Evolutionary conservation across 2,113 vertebrate species (phyloP), one percentile per base, ranked within the genome.

Genomic region (Mystacornis crossleyi): DNA sequence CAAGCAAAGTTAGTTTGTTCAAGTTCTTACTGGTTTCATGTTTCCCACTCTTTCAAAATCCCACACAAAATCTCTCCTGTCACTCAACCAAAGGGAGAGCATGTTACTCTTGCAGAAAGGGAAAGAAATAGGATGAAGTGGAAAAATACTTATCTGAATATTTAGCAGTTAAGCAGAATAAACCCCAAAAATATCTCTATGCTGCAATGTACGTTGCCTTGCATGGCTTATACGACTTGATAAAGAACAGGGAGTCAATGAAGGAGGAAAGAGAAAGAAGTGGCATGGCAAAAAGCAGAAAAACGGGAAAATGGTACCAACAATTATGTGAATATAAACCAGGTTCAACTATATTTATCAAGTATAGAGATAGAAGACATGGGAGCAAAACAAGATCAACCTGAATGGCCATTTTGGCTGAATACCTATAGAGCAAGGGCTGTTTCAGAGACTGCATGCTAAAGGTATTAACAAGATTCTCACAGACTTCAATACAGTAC

Each of bases 381-480:
- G 21, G 13, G 8, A 74, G 12, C 18, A 47, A 53, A 75, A 18
- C 4, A 10, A 70, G 24, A 67, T 60, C 28, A 60, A 62, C 14
- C 29, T 6, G 3, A 79, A 79, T 6, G 14, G 64, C 48, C 48
- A 67, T 60, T 85, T 73, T 10, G 75, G 43, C 57, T 50, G 23
- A 24, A 33, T 6, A 38, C 4, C 29, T 51, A 36, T 2, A 66
- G 25, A 71, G 53, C n/a, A 85, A 87, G 23, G 47, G 18, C 28
- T 62, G 3, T 50, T 85, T 47, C 29, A 26, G 48, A 73, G 58
- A 42, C 1, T 33, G 28, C 11, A 38, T 1, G 2, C 17, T 20
- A 64, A 71, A 60, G 17, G 18, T 10, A 43, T 24, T 65, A 0
- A 0, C 16, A 47, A 51, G 34, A 42, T 9, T 53, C 38, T 47